These are phyloP conservation scores for Eledone cirrhosa DNA, from an alignment of 2,888 invertebrate genomes.

Conservation along the genomic window DNA sequence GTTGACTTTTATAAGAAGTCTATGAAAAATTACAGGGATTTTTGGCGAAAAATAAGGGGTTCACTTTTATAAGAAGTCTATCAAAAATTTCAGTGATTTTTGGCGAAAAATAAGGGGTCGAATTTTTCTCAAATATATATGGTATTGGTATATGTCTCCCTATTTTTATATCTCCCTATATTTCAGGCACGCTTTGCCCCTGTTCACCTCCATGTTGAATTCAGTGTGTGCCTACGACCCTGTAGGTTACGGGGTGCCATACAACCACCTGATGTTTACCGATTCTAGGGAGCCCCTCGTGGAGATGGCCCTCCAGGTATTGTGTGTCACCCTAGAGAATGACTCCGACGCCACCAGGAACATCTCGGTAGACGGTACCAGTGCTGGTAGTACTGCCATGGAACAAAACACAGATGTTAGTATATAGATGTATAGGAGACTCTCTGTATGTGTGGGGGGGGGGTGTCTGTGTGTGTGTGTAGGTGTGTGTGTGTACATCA, in stretches of 20 bases:
- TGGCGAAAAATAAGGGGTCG: no score
- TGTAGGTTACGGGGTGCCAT: constrained; percentile 94
- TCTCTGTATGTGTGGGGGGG: no score
- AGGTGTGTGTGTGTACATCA: no score
- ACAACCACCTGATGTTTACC: constrained; percentile 94
- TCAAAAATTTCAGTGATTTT: no score
- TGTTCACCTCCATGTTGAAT: constrained; percentile 97
- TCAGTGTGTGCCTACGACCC: constrained; percentile 98
- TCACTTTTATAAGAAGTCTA: no score
- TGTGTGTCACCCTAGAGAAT: constrained; percentile 96
- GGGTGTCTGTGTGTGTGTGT: no score
- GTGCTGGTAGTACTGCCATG: constrained; percentile 59
- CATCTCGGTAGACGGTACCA: constrained; percentile 60
- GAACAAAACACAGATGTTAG: constrained; percentile 55
- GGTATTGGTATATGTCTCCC: no score
- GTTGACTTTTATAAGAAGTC: no score
- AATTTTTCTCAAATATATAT: no score
- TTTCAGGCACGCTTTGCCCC: constrained; percentile 86
- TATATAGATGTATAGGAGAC: neutral
- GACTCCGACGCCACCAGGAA: constrained; percentile 69
- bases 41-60: no score
- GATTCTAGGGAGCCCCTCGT: constrained; percentile 94
- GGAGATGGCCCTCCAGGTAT: constrained; percentile 71
- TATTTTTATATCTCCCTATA: neutral
- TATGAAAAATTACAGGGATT: no score